phyloP scores from a whole-genome alignment of 2,113 vertebrate genomes.

The Mus pahari region DNA sequence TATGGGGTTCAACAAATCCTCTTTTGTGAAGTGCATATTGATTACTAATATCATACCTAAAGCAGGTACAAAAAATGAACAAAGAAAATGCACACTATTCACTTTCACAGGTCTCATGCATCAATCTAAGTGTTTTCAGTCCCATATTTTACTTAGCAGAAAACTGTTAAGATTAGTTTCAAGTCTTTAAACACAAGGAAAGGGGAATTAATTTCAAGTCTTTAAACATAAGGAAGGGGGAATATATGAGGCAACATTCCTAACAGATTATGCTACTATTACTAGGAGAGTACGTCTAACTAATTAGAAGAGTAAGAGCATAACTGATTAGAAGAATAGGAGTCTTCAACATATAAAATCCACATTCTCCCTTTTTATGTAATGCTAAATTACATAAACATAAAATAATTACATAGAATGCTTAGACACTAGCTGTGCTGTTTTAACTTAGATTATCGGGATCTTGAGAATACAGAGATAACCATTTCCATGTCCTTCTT shows the following conservation, averaged over 20 bases:
- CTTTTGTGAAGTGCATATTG: neutral
- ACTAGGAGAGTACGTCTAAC: neutral
- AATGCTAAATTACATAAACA: too few relatives aligned
- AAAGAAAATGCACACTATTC: constrained; percentile 2
- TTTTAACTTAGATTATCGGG: neutral
- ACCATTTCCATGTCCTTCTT: neutral
- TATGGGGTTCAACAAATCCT: neutral
- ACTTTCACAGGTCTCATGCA: constrained; percentile 1
- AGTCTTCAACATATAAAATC: neutral
- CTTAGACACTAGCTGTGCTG: rapidly evolving
- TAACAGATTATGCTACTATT: neutral
- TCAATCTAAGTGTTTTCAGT: constrained; percentile 23
- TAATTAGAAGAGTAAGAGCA: too few relatives aligned
- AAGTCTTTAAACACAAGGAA: neutral
- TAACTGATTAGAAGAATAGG: too few relatives aligned
- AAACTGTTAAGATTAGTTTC: neutral
- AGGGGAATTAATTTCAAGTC: neutral
- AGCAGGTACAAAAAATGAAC: neutral
- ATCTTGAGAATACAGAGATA: neutral
- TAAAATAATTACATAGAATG: too few relatives aligned
- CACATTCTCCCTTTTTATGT: neutral
- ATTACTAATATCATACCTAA: neutral
- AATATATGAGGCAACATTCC: neutral
- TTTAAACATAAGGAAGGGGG: neutral
- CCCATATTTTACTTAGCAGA: neutral